phyloP scores from a whole-genome alignment of 2,888 invertebrate species.

The Unio pictorum region DNA sequence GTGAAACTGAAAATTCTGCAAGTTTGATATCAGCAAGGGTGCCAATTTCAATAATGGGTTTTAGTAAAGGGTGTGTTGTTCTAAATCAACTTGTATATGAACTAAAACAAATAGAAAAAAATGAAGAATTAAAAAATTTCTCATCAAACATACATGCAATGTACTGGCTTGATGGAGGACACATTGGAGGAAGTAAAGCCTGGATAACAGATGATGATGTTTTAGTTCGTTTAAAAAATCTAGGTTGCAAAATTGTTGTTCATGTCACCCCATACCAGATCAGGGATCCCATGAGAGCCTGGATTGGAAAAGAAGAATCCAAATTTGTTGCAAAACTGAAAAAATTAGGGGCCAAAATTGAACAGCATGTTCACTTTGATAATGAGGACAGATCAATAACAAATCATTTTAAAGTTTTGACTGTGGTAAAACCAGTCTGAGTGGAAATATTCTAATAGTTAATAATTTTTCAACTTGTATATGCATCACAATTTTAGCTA shows the following conservation, averaged over 20 bases:
- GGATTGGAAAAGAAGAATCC: constrained; percentile 88
- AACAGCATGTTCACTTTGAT: constrained; percentile 78
- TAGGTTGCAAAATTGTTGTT: constrained; percentile 79
- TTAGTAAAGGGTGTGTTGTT: constrained; percentile 94
- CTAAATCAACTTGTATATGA: constrained; percentile 92
- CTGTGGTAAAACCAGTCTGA: no score
- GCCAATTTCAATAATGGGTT: constrained; percentile 79
- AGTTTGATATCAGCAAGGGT: neutral
- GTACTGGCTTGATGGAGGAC: constrained; percentile 94
- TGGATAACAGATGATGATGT: constrained; percentile 87
- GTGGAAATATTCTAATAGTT: no score
- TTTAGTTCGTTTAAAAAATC: constrained; percentile 79
- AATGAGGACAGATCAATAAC: constrained; percentile 76
- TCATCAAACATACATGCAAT: constrained; percentile 79
- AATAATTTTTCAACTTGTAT: no score
- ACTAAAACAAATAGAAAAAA: constrained; percentile 75
- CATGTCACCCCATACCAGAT: constrained; percentile 95
- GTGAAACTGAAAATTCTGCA: neutral
- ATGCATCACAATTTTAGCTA: no score
- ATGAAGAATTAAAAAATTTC: constrained; percentile 70
- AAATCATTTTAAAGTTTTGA: constrained; percentile 80
- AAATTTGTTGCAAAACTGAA: constrained; percentile 81
- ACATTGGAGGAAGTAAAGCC: constrained; percentile 88
- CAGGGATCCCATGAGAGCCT: constrained; percentile 83
- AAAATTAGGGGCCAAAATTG: constrained; percentile 79